Evolutionary conservation across 1,140 invertebrate genomes (phyloP).

Genomic region (Telenomus remus): DNA sequence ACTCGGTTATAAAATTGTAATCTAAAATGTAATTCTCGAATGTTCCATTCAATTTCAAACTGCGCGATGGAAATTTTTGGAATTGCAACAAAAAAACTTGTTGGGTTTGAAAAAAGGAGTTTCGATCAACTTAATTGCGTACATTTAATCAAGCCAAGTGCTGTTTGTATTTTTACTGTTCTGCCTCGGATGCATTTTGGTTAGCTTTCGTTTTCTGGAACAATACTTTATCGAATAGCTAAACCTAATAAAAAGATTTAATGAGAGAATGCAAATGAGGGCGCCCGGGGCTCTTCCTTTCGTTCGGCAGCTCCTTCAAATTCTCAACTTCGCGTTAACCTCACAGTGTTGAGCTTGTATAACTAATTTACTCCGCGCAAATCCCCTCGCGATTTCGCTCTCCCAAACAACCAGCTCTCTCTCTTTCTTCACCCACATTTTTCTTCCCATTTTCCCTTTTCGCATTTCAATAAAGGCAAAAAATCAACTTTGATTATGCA

Average conservation of each 20-base stretch:
- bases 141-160: slow-evolving; percentile 38
- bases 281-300: slow-evolving; percentile 46
- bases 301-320: slow-evolving; percentile 47
- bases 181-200: slow-evolving; percentile 24
- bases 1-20: too few relatives aligned
- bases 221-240: slow-evolving; percentile 56
- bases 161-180: slow-evolving; percentile 41
- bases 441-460: neutral
- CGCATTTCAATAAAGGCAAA: too few relatives aligned
- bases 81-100: neutral
- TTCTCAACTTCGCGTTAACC: slow-evolving; percentile 52
- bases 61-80: too few relatives aligned
- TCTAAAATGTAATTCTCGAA: too few relatives aligned
- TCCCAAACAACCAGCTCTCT: neutral
- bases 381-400: slow-evolving; percentile 36
- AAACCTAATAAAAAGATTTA: slow-evolving; percentile 57
- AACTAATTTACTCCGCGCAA: slow-evolving; percentile 45
- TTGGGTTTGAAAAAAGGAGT: slow-evolving; percentile 14
- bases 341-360: slow-evolving; percentile 46
- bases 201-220: slow-evolving; percentile 35
- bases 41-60: too few relatives aligned
- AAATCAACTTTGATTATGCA: slow-evolving; percentile 1
- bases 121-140: slow-evolving; percentile 39
- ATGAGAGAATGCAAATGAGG: slow-evolving; percentile 55
- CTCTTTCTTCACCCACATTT: neutral